A percentile compares a stretch with the other conserved stretches of the same genome.
These are phyloP conservation scores for Characodon lateralis DNA, from an alignment of 2,797 vertebrate genomes.

Conservation along the genomic window DNA sequence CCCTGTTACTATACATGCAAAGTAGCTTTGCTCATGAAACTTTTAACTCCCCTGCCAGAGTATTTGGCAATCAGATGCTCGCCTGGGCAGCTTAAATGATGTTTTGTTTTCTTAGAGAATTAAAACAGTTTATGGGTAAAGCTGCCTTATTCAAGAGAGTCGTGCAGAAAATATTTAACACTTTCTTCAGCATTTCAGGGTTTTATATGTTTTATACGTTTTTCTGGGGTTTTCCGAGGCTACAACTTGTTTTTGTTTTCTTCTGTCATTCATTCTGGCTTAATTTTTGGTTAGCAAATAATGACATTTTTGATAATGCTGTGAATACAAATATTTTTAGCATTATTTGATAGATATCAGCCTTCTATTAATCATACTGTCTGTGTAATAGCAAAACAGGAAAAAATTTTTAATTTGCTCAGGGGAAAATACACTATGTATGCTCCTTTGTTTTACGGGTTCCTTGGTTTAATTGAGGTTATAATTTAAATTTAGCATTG, in stretches of 20 bases:
- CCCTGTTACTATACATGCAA: neutral
- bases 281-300: neutral
- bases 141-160: neutral
- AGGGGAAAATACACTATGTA: neutral
- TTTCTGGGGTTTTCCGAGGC: neutral
- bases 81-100: neutral
- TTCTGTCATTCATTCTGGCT: neutral
- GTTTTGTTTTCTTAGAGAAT: neutral
- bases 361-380: constrained; percentile 19
- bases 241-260: neutral
- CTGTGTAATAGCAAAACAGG: neutral
- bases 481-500: constrained; percentile 20
- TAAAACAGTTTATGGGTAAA: neutral
- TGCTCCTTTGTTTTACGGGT: constrained; percentile 17
- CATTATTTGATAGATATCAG: neutral
- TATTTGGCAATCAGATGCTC: neutral
- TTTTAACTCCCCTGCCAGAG: neutral
- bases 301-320: neutral
- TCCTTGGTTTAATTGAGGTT: constrained; percentile 26
- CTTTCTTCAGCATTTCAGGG: neutral
- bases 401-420: neutral
- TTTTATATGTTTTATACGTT: neutral
- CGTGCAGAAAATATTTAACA: neutral
- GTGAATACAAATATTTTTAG: constrained; percentile 1
- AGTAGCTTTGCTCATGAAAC: constrained; percentile 1